phyloP scores from a whole-genome alignment of 1,140 invertebrate species.

The Megathymus violae region DNA sequence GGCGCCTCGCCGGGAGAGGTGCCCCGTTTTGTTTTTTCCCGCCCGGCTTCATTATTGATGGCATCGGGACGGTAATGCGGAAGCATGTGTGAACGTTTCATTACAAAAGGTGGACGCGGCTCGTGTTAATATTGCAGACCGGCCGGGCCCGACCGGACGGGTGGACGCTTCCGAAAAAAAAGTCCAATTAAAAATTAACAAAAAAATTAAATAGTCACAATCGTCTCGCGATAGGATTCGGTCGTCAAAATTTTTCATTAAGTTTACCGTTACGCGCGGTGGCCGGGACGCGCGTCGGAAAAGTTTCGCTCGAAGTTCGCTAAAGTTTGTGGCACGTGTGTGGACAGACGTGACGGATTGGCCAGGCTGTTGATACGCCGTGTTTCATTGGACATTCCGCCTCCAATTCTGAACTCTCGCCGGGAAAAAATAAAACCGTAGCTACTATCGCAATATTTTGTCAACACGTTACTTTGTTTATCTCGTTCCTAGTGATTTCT shows the following conservation, averaged over 20 bases:
- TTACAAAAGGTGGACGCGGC: slow-evolving; percentile 81
- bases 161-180: slow-evolving; percentile 69
- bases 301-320: slow-evolving; percentile 63
- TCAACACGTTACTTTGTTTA: slow-evolving; percentile 57
- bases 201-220: slow-evolving; percentile 35
- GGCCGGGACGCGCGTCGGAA: slow-evolving; percentile 58
- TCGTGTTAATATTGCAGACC: slow-evolving; percentile 81
- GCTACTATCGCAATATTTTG: slow-evolving; percentile 44
- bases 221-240: slow-evolving; percentile 27
- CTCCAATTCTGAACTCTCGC: slow-evolving; percentile 42
- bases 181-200: slow-evolving; percentile 35
- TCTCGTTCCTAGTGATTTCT: slow-evolving; percentile 50
- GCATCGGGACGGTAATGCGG: slow-evolving; percentile 82
- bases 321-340: slow-evolving; percentile 71
- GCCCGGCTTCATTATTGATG: slow-evolving; percentile 83
- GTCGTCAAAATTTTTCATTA: slow-evolving; percentile 34
- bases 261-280: slow-evolving; percentile 51
- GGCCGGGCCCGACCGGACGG: slow-evolving; percentile 78
- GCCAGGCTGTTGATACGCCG: slow-evolving; percentile 50
- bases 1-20: slow-evolving; percentile 80
- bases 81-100: slow-evolving; percentile 83
- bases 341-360: slow-evolving; percentile 63
- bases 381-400: slow-evolving; percentile 48
- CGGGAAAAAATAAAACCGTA: slow-evolving; percentile 30
- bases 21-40: slow-evolving; percentile 82